Percentiles rank a stretch among this genome's conserved stretches.
These are phyloP conservation scores for Micronycteris hirsuta DNA, from an alignment of 2,113 vertebrate species.

Conservation along the genomic window DNA sequence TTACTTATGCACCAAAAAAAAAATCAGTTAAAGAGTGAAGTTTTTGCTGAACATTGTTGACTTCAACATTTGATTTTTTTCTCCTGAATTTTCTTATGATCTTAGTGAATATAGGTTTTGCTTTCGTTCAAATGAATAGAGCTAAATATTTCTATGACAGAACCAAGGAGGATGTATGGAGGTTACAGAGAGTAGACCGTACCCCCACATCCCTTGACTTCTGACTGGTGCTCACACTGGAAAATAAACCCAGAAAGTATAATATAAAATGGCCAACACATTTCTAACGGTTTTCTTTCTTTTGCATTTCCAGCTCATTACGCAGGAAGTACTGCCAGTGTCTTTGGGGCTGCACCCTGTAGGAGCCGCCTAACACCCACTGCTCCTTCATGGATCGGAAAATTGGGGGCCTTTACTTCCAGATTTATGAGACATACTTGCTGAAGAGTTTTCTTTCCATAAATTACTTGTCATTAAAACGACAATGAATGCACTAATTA, in stretches of 20 bases:
- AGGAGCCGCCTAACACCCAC: background rate
- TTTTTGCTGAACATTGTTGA: background rate
- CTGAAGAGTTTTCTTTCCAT: constrained; percentile 58
- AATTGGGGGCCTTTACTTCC: constrained; percentile 21
- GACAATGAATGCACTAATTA: background rate
- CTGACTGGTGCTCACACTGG: constrained; percentile 33
- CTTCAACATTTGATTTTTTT: background rate
- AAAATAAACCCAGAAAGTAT: constrained; percentile 8
- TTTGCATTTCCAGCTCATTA: constrained; percentile 48
- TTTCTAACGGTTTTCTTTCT: constrained; percentile 26
- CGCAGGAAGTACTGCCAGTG: constrained; percentile 26
- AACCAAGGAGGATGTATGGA: background rate
- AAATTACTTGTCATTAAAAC: constrained; percentile 63
- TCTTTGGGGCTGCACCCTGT: background rate
- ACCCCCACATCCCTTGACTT: constrained; percentile 10
- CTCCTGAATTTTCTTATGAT: background rate
- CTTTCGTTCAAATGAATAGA: background rate
- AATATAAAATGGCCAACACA: constrained; percentile 42
- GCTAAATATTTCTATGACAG: background rate
- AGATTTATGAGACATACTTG: constrained; percentile 26
- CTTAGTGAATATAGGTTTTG: background rate
- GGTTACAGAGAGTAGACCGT: background rate
- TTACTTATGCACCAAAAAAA: background rate
- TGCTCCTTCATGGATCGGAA: constrained; percentile 4
- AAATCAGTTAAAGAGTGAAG: background rate